Evolutionary conservation across 2,888 invertebrate genomes (phyloP), one percentile per base, ranked within the genome.

Genomic region (Oxyteleia sp.): DNA sequence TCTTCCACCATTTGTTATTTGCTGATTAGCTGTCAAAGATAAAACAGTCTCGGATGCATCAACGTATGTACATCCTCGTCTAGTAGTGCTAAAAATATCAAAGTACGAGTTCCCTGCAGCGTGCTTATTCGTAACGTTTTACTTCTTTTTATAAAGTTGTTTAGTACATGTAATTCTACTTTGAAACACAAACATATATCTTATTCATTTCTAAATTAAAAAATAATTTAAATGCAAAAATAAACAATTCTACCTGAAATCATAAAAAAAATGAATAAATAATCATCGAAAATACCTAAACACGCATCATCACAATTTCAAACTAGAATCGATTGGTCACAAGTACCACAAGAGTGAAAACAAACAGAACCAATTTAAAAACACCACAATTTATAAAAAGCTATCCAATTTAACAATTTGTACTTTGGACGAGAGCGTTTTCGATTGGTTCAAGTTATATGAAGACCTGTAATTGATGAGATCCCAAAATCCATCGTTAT

Each of bases 401-500:
- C 79, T 78, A 59, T 92, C 90, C 79, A 93, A 85, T 75, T 90
- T 91, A 55, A 93, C 90, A 47, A 92, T 89, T 87, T 92, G 91
- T 66, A 93, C 88, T 86, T 90, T 91, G 0, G 93, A 93, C 26
- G 87, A 89, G 20, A 93, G 74, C 5, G 86, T n/a, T n/a, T n/a
- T 55, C 5, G 85, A 80, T 32, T 88, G 86, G 20, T 82, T 61
- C 2, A 45, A 16, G 47, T 87, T 88, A 55, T 92, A 93, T 2
- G 91, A 90, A 3, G 92, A 90, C 84, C 89, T 89, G 90, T 96
- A 97, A 47, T 96, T 97, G 61, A 97, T 96, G 59, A 97, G 92
- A 92, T 97, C 97, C 90, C 96, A 96, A 0, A 96, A 96, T 20
- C 96, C 95, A 92, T 97, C 97, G 81, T 95, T 95, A 91, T 97